A percentile compares a stretch with the other conserved stretches of the same genome.
phyloP scores from a whole-genome alignment of 1,140 invertebrate genomes.

The Cotesia chilonis region DNA sequence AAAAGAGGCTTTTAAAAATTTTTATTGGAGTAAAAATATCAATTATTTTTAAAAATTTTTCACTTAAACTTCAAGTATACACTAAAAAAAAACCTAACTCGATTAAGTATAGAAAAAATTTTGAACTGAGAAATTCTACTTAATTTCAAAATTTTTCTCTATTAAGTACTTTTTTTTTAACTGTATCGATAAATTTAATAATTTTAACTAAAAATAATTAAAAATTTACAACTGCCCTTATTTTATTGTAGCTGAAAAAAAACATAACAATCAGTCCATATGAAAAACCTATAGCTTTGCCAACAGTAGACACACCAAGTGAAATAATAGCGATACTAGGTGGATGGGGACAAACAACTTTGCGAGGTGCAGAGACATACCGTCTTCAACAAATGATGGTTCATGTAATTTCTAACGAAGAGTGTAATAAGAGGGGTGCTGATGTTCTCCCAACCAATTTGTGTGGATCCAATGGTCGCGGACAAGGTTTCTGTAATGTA shows the following conservation, averaged over 20 bases:
- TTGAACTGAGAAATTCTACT: too few species aligned
- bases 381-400: slow-evolving; percentile 32
- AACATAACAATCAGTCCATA: background rate
- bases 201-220: background rate
- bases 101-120: too few species aligned
- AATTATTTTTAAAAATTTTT: too few species aligned
- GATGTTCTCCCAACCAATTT: slow-evolving; percentile 34
- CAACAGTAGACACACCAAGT: slow-evolving; percentile 15
- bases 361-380: slow-evolving; percentile 18
- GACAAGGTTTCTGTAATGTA: slow-evolving; percentile 39
- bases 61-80: too few species aligned
- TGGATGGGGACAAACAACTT: slow-evolving; percentile 35
- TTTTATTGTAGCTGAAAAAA: background rate
- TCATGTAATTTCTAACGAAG: slow-evolving; percentile 26
- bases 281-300: slow-evolving; percentile 28
- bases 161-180: too few species aligned
- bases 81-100: too few species aligned
- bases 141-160: too few species aligned
- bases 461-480: slow-evolving; percentile 35
- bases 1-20: background rate
- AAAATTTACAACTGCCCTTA: too few species aligned
- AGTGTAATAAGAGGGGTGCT: slow-evolving; percentile 33
- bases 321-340: slow-evolving; percentile 20
- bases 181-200: background rate
- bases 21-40: background rate